Conservation (phyloP, 2,797 vertebrate genomes). For the Gymnothorax reevesii region DNA sequence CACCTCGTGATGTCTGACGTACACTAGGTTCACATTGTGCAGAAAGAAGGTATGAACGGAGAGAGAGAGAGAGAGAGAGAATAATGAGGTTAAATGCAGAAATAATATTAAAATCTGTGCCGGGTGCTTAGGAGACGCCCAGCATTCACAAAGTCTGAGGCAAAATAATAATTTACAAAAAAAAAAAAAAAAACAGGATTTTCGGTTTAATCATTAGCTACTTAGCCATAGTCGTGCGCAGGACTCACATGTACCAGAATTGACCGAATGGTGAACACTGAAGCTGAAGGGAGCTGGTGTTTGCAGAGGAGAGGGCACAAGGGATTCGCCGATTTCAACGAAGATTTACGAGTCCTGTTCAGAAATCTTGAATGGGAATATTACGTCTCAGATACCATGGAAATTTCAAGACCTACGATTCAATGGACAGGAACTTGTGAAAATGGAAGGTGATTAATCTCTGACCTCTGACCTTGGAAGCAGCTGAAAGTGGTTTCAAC, state of each 20-base stretch:
- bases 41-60: constrained; percentile 52
- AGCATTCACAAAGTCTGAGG: constrained; percentile 54
- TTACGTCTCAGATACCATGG: constrained; percentile 33
- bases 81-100: constrained; percentile 70
- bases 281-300: background rate
- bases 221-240: constrained; percentile 58
- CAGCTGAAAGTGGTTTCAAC: constrained; percentile 34
- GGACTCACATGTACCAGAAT: constrained; percentile 59
- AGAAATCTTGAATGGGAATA: constrained; percentile 40
- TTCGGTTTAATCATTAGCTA: constrained; percentile 60
- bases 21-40: constrained; percentile 45
- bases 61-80: constrained; percentile 62
- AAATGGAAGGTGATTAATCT: constrained; percentile 47
- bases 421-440: constrained; percentile 42
- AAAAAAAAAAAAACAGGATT: constrained; percentile 53
- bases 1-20: constrained; percentile 42
- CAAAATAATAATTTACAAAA: constrained; percentile 79
- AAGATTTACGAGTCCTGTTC: background rate
- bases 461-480: constrained; percentile 34
- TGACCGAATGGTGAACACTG: constrained; percentile 40
- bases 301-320: background rate
- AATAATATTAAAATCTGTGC: constrained; percentile 63
- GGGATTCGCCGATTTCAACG: background rate
- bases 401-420: constrained; percentile 34
- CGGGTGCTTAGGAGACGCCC: constrained; percentile 57